phyloP scores from a whole-genome alignment of 1,140 invertebrate genomes.

The Phymastichus coffea region DNA sequence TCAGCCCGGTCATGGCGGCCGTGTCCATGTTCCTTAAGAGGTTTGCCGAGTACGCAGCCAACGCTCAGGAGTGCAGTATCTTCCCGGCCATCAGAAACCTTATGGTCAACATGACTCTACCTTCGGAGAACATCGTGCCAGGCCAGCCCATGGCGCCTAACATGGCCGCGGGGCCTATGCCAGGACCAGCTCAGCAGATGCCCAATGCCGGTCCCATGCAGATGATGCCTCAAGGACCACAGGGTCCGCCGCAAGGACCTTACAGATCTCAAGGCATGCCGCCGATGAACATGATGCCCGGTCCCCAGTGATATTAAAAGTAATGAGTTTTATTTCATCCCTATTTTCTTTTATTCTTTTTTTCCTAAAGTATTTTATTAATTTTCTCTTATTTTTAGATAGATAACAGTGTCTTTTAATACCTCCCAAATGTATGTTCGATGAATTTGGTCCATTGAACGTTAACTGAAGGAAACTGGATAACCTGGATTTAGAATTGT shows the following conservation, averaged over 20 bases:
- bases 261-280: slow-evolving; percentile 43
- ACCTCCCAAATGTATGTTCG: too few relatives aligned
- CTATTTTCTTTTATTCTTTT: too few relatives aligned
- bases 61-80: slow-evolving; percentile 77
- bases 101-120: slow-evolving; percentile 74
- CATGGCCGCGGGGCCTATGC: background rate
- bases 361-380: too few relatives aligned
- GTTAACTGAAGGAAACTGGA: too few relatives aligned
- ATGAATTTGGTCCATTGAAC: too few relatives aligned
- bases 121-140: slow-evolving; percentile 64
- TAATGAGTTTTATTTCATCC: too few relatives aligned
- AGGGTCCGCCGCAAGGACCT: slow-evolving; percentile 48
- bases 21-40: slow-evolving; percentile 69
- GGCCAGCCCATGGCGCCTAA: slow-evolving; percentile 37
- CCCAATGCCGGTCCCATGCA: slow-evolving; percentile 54
- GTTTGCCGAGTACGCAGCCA: slow-evolving; percentile 68
- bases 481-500: too few relatives aligned
- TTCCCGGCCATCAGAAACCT: slow-evolving; percentile 87
- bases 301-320: slow-evolving; percentile 48
- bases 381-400: too few relatives aligned
- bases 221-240: slow-evolving; percentile 59
- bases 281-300: slow-evolving; percentile 56
- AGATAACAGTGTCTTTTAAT: too few relatives aligned
- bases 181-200: slow-evolving; percentile 29
- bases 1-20: slow-evolving; percentile 63